Percentiles rank a stretch among this genome's conserved stretches.
These are phyloP conservation scores for Rousettus madagascariensis DNA, from an alignment of 2,797 vertebrate genomes.

Conservation along the genomic window DNA sequence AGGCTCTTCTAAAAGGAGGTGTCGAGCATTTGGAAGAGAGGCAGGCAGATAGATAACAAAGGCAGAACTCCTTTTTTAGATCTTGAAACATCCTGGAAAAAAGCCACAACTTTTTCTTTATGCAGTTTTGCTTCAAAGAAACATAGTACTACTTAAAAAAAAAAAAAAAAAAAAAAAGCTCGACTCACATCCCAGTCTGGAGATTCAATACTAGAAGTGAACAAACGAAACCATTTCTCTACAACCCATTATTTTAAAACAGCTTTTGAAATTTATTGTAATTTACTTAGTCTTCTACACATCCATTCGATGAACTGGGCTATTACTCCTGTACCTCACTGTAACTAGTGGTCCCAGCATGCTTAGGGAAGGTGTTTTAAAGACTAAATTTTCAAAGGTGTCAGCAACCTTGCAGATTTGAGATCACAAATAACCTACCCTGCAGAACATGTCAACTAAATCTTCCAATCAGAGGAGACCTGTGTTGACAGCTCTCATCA, in stretches of 20 bases:
- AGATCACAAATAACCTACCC: background rate
- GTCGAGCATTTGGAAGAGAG: background rate
- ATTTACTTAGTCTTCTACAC: background rate
- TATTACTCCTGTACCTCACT: background rate
- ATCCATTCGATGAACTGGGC: background rate
- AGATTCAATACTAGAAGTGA: background rate
- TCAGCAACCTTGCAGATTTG: background rate
- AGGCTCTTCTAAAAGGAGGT: background rate
- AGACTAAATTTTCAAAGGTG: conserved; percentile 12
- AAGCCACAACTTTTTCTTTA: background rate
- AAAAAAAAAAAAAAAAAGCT: background rate
- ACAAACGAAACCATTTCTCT: background rate
- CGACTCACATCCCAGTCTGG: background rate
- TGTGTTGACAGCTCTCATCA: background rate
- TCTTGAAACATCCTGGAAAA: background rate
- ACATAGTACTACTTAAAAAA: background rate
- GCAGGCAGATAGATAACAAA: background rate
- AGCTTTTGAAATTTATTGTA: background rate
- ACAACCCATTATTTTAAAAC: background rate
- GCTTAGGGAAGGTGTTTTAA: background rate
- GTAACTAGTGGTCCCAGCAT: background rate
- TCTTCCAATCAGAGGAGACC: conserved; percentile 38
- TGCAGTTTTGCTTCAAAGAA: background rate
- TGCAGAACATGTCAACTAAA: background rate
- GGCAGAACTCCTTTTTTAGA: background rate